These are phyloP conservation scores for Drosophila hamatofila DNA, from an alignment of 2,888 invertebrate genomes.

Conservation along the genomic window DNA sequence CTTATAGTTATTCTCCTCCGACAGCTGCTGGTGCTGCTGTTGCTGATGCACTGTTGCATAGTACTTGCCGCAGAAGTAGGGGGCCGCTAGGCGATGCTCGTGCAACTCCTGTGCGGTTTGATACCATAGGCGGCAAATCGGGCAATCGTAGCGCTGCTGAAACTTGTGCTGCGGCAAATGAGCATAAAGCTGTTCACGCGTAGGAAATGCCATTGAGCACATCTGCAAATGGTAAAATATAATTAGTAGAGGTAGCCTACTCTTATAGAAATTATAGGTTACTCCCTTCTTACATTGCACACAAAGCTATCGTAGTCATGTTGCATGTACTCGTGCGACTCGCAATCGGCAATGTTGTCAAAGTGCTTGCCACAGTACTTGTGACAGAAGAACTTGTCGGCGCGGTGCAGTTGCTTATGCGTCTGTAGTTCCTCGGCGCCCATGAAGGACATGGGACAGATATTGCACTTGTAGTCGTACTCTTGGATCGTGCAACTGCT, in stretches of 20 bases:
- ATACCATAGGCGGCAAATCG: conserved; percentile 82
- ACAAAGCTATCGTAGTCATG: conserved; percentile 81
- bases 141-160: conserved; percentile 81
- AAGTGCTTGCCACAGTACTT: conserved; percentile 82
- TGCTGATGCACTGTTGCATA: conserved; percentile 56
- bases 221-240: conserved; percentile 55
- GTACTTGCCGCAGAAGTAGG: conserved; percentile 82
- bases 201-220: conserved; percentile 72
- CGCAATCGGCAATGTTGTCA: conserved; percentile 80
- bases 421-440: conserved; percentile 75
- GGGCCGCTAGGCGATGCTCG: conserved; percentile 79
- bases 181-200: conserved; percentile 74
- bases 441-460: conserved; percentile 84
- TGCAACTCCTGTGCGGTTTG: conserved; percentile 79
- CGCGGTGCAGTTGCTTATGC: conserved; percentile 77
- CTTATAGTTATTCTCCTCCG: conserved; percentile 61
- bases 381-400: conserved; percentile 81
- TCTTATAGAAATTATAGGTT: not conserved
- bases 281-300: conserved; percentile 76
- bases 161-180: conserved; percentile 80
- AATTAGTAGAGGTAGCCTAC: conserved; percentile 4
- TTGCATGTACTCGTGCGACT: conserved; percentile 81
- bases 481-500: conserved; percentile 81
- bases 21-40: conserved; percentile 24
- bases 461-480: conserved; percentile 81